Evolutionary conservation across 1,140 invertebrate genomes (phyloP), one percentile per base, ranked within the genome.

Genomic region (Odontomachus brunneus): DNA sequence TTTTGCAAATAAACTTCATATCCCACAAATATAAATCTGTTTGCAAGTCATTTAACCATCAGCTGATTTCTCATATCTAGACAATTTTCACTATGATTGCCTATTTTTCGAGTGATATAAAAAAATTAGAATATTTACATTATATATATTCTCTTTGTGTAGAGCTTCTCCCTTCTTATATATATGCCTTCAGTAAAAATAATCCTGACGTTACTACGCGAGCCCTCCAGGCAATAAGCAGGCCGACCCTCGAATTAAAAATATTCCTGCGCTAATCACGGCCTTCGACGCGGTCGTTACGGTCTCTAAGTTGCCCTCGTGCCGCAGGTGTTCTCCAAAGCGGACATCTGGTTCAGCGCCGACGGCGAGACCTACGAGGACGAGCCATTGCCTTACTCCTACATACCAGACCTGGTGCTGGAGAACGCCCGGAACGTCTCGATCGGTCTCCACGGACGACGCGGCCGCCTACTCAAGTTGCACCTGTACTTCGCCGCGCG

Each of bases 401-500:
- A 97, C 91, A 96, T 97, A 93, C 95, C 96, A 3, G 97, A 98
- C 90, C 94, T 93, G 3, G 94, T 95, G 7, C 94, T 97, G 62
- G 97, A 98, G 88, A 96, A 96, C 81, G 96, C 97, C 0, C 93
- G 97, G 26, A 96, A 97, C 90, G 96, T 98, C 7, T 95, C 96
- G 66, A 97, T 98, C 75, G 94, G 95, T 62, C 92, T 98, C 7
- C 94, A 97, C 87, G 93, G 94, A 15, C 92, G 95, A 26, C 89
- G 96, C 4, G 97, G 95, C 12, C 95, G 94, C 83, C 96, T 95
- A 86, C 93, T 98, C 63, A 97, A 96, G 90, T 92, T 98, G 38
- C 95, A 96, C 78, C 94, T 98, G 4, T 96, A 95, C 91, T 98
- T 97, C 91, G 96, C 96, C 38, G 94, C 96, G 26, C 94, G 95